phyloP scores from a whole-genome alignment of 1,140 invertebrate species.

The Uloborus diversus region DNA sequence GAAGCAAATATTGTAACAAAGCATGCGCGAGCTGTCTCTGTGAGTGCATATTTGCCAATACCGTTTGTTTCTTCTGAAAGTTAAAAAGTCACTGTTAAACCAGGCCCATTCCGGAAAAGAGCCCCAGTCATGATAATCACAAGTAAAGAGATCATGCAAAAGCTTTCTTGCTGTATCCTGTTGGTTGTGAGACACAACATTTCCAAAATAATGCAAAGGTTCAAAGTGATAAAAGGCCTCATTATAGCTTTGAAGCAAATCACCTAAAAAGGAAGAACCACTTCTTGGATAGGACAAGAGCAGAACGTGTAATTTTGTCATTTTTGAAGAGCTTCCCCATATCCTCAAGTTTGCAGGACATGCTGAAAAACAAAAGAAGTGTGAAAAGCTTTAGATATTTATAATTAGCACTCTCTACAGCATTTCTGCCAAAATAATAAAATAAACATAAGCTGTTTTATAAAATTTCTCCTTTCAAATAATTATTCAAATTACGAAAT shows the following conservation, averaged over 20 bases:
- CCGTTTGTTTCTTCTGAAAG: constrained; percentile 41
- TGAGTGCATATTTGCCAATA: constrained; percentile 50
- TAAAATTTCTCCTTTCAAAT: not conserved
- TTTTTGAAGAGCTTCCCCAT: constrained; percentile 25
- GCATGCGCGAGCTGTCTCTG: constrained; percentile 17
- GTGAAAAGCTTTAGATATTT: no score
- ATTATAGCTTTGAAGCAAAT: constrained; percentile 81
- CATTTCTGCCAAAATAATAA: no score
- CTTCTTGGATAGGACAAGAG: constrained; percentile 84
- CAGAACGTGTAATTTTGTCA: constrained; percentile 47
- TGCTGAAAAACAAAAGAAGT: constrained; percentile 10
- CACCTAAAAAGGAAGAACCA: constrained; percentile 88
- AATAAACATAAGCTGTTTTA: not conserved
- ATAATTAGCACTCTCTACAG: no score
- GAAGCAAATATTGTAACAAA: constrained; percentile 54
- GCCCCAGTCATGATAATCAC: constrained; percentile 43
- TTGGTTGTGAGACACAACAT: constrained; percentile 25
- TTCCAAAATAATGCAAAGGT: constrained; percentile 70
- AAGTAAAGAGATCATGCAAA: constrained; percentile 43
- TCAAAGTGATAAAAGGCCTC: constrained; percentile 90
- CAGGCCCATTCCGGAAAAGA: constrained; percentile 53
- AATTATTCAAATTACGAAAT: no score
- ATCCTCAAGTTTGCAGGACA: constrained; percentile 24
- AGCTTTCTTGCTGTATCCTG: constrained; percentile 29
- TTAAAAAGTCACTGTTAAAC: constrained; percentile 49